A percentile compares a stretch with the other conserved stretches of the same genome.
Conservation (phyloP, 2,888 invertebrate species). For the Aphrophora alni region DNA sequence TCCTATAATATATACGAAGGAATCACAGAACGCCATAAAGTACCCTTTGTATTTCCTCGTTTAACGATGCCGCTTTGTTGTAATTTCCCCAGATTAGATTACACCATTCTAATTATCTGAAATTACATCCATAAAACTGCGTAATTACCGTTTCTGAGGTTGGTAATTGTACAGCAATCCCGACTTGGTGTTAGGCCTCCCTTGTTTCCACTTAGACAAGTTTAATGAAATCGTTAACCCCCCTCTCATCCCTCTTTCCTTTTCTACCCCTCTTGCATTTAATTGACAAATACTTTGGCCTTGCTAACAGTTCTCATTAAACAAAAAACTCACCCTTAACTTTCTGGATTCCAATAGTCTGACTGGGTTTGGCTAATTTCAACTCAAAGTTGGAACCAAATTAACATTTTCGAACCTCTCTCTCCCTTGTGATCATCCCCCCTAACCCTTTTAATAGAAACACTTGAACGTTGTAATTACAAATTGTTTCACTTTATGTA, state of each 20-base stretch:
- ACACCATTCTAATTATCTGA: background rate
- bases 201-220: conserved; percentile 2
- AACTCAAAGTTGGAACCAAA: background rate
- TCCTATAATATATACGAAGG: too few relatives aligned
- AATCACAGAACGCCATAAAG: too few relatives aligned
- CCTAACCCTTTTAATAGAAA: background rate
- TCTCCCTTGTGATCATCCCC: background rate
- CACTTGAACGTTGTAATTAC: background rate
- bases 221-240: conserved; percentile 39
- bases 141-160: background rate
- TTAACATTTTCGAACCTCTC: background rate
- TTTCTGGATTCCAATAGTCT: background rate
- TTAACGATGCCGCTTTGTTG: background rate
- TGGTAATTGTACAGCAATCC: background rate
- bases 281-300: background rate
- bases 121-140: background rate
- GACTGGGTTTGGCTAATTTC: background rate
- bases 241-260: conserved; percentile 12
- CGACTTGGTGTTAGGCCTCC: background rate
- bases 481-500: background rate
- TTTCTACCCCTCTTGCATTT: conserved; percentile 9
- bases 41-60: too few relatives aligned
- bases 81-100: background rate
- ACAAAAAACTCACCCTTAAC: background rate
- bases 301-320: background rate